Evolutionary conservation across 2,888 invertebrate species (phyloP).

Genomic region (Andrena chrysosceles): DNA sequence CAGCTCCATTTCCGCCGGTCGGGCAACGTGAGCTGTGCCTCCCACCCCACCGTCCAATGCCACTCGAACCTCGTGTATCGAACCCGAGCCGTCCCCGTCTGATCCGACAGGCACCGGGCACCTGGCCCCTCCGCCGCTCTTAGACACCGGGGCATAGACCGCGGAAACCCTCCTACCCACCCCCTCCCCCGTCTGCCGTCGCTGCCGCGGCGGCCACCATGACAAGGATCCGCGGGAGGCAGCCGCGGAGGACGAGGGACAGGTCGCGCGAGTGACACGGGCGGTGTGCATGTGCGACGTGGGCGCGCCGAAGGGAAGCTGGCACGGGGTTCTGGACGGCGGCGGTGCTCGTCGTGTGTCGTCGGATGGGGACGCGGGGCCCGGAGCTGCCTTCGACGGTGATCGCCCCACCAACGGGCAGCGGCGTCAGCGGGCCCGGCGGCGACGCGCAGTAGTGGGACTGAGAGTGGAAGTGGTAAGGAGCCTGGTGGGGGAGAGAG

Average conservation of each 20-base stretch:
- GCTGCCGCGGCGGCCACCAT: conserved; percentile 46
- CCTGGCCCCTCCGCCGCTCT: neutral
- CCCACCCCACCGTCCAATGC: conserved; percentile 28
- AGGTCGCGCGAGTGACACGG: conserved; percentile 63
- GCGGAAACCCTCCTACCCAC: no score
- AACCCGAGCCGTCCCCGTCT: conserved; percentile 15
- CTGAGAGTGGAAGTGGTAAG: neutral
- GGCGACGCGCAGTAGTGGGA: neutral
- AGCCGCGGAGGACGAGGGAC: conserved; percentile 72
- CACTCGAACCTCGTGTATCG: conserved; percentile 28
- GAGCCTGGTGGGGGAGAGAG: neutral
- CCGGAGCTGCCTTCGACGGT: conserved; percentile 24
- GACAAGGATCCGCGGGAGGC: conserved; percentile 78
- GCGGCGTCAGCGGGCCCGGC: conserved; percentile 37
- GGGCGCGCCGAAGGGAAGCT: conserved; percentile 30
- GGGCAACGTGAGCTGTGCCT: conserved; percentile 48
- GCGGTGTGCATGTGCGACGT: conserved; percentile 23
- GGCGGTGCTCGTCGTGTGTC: no score
- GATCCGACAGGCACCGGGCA: conserved; percentile 6
- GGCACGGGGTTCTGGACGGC: no score
- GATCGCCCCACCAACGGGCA: conserved; percentile 44
- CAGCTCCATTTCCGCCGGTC: conserved; percentile 32
- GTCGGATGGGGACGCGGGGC: no score
- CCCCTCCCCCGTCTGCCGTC: neutral
- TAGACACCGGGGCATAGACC: no score